Conservation (phyloP, 1,140 invertebrate genomes). For the Aplysia californica region DNA sequence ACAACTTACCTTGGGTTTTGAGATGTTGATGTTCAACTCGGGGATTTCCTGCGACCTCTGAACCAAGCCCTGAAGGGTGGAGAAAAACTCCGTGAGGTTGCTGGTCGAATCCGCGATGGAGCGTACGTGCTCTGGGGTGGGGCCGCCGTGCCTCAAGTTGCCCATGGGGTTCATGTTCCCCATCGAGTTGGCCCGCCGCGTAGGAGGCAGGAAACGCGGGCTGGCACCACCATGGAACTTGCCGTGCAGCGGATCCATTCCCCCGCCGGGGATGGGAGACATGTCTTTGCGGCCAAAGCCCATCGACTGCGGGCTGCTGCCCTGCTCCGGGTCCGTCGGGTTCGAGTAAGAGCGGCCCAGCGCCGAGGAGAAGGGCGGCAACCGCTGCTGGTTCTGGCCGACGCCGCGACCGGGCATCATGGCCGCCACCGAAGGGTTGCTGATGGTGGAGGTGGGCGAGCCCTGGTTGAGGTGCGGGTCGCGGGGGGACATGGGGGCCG, state of each 20-base stretch:
- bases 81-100: slow-evolving; percentile 44
- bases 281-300: slow-evolving; percentile 2
- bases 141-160: slow-evolving; percentile 14
- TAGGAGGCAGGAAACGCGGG: slow-evolving; percentile 13
- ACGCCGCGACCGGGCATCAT: no score
- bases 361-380: slow-evolving; percentile 16
- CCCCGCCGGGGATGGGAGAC: slow-evolving; percentile 1
- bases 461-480: slow-evolving; percentile 16
- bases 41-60: slow-evolving; percentile 39
- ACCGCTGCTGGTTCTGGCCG: not conserved
- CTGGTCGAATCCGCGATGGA: slow-evolving; percentile 47
- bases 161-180: not conserved
- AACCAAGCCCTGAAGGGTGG: slow-evolving; percentile 38
- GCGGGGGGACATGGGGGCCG: slow-evolving; percentile 22
- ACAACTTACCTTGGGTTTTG: slow-evolving; percentile 28
- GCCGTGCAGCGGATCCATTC: not conserved
- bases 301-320: slow-evolving; percentile 10
- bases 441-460: slow-evolving; percentile 32
- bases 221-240: slow-evolving; percentile 1
- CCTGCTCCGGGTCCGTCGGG: slow-evolving; percentile 11
- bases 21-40: slow-evolving; percentile 33
- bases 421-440: not conserved
- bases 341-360: slow-evolving; percentile 18
- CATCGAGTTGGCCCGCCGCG: slow-evolving; percentile 11
- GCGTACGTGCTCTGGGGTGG: slow-evolving; percentile 15